Conservation (phyloP, 2,888 invertebrate genomes). For the Ophion slaviceki region DNA sequence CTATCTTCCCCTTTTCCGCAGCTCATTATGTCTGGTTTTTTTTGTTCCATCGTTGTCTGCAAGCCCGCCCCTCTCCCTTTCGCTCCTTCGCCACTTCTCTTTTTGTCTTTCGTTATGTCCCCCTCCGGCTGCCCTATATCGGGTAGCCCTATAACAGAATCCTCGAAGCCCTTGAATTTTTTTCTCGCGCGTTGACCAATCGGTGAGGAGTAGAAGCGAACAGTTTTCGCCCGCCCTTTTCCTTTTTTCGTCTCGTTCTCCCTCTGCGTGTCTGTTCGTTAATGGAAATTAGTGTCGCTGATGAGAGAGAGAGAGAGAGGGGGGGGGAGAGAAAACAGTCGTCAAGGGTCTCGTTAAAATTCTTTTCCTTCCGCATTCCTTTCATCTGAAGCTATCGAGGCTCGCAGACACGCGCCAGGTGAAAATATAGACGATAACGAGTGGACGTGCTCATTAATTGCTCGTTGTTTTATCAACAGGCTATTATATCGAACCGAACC, state of each 20-base stretch:
- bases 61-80: not conserved
- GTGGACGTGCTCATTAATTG: constrained; percentile 24
- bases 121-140: not conserved
- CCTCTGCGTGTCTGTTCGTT: constrained; percentile 13
- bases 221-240: not conserved
- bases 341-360: constrained; percentile 59
- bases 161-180: constrained; percentile 24
- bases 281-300: constrained; percentile 53
- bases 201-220: constrained; percentile 24
- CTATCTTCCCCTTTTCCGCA: constrained; percentile 54
- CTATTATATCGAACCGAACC: not conserved
- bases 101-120: constrained; percentile 31
- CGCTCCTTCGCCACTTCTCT: not conserved
- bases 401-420: not conserved
- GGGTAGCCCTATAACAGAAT: constrained; percentile 9
- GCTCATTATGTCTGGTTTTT: constrained; percentile 56
- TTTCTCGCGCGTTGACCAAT: constrained; percentile 39
- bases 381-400: constrained; percentile 2
- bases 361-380: constrained; percentile 35
- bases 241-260: not conserved
- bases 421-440: not conserved
- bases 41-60: constrained; percentile 4
- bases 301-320: constrained; percentile 29
- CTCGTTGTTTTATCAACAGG: constrained; percentile 22
- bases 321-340: constrained; percentile 10